These are phyloP conservation scores for Rhinoderma darwinii DNA, from an alignment of 2,113 vertebrate genomes.

Conservation along the genomic window DNA sequence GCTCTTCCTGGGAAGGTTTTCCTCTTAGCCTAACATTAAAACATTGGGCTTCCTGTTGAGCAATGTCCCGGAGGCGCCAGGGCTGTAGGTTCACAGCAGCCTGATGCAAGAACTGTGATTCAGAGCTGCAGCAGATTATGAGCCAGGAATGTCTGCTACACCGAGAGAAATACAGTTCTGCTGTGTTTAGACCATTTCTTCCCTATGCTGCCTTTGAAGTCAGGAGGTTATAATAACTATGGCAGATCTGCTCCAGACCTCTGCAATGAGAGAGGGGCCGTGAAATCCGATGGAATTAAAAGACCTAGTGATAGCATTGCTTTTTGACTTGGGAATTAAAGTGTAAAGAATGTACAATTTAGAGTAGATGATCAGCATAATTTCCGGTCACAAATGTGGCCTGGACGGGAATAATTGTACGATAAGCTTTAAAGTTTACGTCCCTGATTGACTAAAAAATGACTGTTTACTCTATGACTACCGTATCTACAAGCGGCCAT, in stretches of 20 bases:
- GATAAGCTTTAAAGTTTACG: not conserved
- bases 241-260: conserved; percentile 65
- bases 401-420: not conserved
- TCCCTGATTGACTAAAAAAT: not conserved
- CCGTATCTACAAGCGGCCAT: not conserved
- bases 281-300: conserved; percentile 63
- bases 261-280: conserved; percentile 70
- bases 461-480: not conserved
- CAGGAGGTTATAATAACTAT: conserved; percentile 85
- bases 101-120: conserved; percentile 81
- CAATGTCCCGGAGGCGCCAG: conserved; percentile 77
- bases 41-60: conserved; percentile 82
- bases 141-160: conserved; percentile 77
- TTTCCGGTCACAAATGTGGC: not conserved
- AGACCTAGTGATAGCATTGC: conserved; percentile 28
- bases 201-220: conserved; percentile 77
- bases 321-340: not conserved
- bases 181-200: conserved; percentile 77
- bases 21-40: conserved; percentile 84
- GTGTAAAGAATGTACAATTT: not conserved
- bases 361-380: not conserved
- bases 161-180: conserved; percentile 82
- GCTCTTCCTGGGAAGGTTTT: conserved; percentile 86
- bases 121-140: conserved; percentile 77
- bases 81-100: conserved; percentile 76